phyloP scores from a whole-genome alignment of 2,797 vertebrate species.

The Characodon lateralis region DNA sequence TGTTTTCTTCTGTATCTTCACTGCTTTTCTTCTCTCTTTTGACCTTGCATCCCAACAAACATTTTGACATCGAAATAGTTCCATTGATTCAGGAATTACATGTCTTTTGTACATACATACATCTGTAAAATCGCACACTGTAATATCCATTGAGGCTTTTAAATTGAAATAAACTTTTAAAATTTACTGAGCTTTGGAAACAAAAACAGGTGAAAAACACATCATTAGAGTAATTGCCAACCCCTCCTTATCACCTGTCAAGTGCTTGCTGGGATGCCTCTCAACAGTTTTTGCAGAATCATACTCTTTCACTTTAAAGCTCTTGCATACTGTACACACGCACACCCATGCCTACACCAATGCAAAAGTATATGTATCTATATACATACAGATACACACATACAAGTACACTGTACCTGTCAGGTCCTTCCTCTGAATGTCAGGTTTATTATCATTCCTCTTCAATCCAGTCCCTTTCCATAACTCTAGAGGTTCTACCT shows the following conservation, averaged over 20 bases:
- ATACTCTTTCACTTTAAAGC: conserved; percentile 55
- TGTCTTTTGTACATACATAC: background rate
- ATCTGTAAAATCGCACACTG: background rate
- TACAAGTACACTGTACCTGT: conserved; percentile 47
- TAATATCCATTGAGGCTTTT: background rate
- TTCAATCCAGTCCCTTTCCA: conserved; percentile 52
- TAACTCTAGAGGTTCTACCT: conserved; percentile 52
- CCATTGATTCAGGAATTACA: background rate
- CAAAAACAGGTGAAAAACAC: background rate
- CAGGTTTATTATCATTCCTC: conserved; percentile 58
- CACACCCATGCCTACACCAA: conserved; percentile 57
- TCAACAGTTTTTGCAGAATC: conserved; percentile 62
- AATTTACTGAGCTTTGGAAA: background rate
- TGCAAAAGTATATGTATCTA: conserved; percentile 34
- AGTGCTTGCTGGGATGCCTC: conserved; percentile 73
- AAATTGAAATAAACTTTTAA: background rate
- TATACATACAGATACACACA: conserved; percentile 40
- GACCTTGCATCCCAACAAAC: conserved; percentile 73
- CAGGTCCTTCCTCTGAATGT: conserved; percentile 48
- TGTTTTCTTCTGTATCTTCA: conserved; percentile 54
- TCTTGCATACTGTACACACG: conserved; percentile 72
- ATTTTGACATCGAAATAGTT: conserved; percentile 41
- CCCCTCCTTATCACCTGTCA: conserved; percentile 35
- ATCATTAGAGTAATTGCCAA: background rate
- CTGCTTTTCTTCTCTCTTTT: conserved; percentile 61